phyloP scores from a whole-genome alignment of 53 echinoderm and acorn worm genomes.

The Astropecten irregularis region DNA sequence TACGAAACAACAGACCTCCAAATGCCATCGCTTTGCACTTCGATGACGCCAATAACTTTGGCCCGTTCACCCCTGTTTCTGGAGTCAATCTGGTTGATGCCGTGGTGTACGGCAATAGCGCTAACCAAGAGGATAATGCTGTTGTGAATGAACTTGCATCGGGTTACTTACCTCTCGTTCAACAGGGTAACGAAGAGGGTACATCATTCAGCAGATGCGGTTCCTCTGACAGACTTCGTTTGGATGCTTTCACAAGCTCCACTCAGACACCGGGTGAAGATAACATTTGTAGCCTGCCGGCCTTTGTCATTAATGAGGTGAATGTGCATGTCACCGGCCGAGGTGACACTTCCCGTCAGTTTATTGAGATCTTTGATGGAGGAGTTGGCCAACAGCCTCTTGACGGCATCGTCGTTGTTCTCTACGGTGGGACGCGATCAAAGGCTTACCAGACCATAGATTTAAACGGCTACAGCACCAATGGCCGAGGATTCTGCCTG shows the following conservation, averaged over 20 bases:
- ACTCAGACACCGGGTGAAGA: slow-evolving; percentile 51
- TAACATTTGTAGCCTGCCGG: slow-evolving; percentile 73
- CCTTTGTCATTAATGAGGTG: slow-evolving; percentile 84
- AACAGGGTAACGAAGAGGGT: slow-evolving; percentile 7
- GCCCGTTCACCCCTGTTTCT: slow-evolving; percentile 53
- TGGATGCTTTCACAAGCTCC: slow-evolving; percentile 45
- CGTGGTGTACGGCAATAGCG: slow-evolving; percentile 74
- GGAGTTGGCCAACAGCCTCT: slow-evolving; percentile 68
- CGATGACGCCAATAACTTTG: slow-evolving; percentile 35
- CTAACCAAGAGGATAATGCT: slow-evolving; percentile 22
- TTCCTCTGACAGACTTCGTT: slow-evolving; percentile 54
- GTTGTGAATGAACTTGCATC: slow-evolving; percentile 44
- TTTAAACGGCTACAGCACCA: slow-evolving; percentile 72
- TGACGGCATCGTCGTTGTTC: slow-evolving; percentile 77
- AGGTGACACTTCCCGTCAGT: slow-evolving; percentile 14
- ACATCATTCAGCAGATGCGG: slow-evolving; percentile 58
- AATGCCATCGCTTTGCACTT: slow-evolving; percentile 83
- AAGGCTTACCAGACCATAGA: slow-evolving; percentile 54
- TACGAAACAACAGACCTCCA: slow-evolving; percentile 40
- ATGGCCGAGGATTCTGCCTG: slow-evolving; percentile 76
- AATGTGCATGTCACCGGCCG: slow-evolving; percentile 52
- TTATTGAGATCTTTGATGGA: slow-evolving; percentile 85
- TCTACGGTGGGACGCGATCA: slow-evolving; percentile 56
- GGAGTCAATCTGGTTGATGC: slow-evolving; percentile 72
- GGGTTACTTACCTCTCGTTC: slow-evolving; percentile 43